phyloP scores from a whole-genome alignment of 1,140 invertebrate genomes.

The Panulirus ornatus region DNA sequence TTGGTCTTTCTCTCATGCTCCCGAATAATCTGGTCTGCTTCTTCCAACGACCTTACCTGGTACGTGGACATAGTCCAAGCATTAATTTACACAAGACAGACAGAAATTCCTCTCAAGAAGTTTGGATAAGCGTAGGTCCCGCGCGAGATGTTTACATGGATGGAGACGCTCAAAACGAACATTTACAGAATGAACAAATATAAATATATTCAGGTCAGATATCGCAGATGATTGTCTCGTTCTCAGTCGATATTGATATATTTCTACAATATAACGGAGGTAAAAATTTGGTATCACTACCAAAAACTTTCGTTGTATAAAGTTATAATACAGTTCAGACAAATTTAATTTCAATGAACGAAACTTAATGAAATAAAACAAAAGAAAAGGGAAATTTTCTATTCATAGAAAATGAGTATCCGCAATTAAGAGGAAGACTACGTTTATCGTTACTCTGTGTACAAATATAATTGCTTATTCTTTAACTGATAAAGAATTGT shows the following conservation, averaged over 20 bases:
- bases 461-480: too few relatives aligned
- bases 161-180: conserved; percentile 28
- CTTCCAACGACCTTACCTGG: conserved; percentile 66
- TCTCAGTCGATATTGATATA: neutral
- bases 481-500: too few relatives aligned
- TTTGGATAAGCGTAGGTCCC: conserved; percentile 38
- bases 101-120: neutral
- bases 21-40: conserved; percentile 61
- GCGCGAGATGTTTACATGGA: conserved; percentile 53
- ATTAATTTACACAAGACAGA: neutral
- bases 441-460: too few relatives aligned
- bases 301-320: neutral
- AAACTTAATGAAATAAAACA: conserved; percentile 63
- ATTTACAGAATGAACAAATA: conserved; percentile 40
- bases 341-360: conserved; percentile 20
- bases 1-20: conserved; percentile 68
- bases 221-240: neutral
- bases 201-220: too few relatives aligned
- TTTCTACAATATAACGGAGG: neutral
- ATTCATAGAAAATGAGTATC: neutral
- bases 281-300: neutral
- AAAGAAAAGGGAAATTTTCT: conserved; percentile 43
- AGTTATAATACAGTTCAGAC: neutral
- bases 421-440: neutral
- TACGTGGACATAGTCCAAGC: conserved; percentile 60